phyloP scores from a whole-genome alignment of 2,113 vertebrate genomes.

The Calyptommatus sinebrachiatus region DNA sequence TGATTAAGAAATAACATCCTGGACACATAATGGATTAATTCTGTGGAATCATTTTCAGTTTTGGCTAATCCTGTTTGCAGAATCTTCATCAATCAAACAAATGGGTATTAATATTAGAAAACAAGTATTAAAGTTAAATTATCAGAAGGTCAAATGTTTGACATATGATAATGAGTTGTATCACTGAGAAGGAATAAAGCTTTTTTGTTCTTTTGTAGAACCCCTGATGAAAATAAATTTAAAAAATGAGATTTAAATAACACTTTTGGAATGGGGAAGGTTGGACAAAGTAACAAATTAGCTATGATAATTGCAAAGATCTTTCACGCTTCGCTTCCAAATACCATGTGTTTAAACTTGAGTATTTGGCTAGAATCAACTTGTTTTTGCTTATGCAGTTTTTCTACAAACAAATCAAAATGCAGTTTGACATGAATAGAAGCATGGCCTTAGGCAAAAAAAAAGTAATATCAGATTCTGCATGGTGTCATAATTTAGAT shows the following conservation, averaged over 20 bases:
- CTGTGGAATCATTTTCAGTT: constrained; percentile 1
- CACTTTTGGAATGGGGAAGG: background rate
- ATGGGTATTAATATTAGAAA: constrained; percentile 15
- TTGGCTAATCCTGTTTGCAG: constrained; percentile 20
- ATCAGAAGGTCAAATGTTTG: constrained; percentile 14
- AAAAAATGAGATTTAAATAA: background rate
- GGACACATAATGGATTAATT: constrained; percentile 7
- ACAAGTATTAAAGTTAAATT: background rate
- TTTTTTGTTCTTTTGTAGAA: constrained; percentile 4
- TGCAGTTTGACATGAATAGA: background rate
- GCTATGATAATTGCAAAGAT: background rate
- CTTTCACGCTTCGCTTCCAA: background rate
- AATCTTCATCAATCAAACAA: constrained; percentile 5
- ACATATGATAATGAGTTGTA: background rate
- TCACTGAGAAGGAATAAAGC: background rate
- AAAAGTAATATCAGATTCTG: too few relatives aligned
- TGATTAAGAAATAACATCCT: background rate
- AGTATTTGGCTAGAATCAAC: background rate
- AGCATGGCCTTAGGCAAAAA: too few relatives aligned
- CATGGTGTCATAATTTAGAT: too few relatives aligned
- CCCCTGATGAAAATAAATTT: background rate
- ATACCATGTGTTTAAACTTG: background rate
- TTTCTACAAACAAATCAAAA: background rate
- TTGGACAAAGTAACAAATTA: background rate
- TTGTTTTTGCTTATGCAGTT: background rate